phyloP scores from a whole-genome alignment of 2,797 vertebrate species.

The Pangasius mekongensis region DNA sequence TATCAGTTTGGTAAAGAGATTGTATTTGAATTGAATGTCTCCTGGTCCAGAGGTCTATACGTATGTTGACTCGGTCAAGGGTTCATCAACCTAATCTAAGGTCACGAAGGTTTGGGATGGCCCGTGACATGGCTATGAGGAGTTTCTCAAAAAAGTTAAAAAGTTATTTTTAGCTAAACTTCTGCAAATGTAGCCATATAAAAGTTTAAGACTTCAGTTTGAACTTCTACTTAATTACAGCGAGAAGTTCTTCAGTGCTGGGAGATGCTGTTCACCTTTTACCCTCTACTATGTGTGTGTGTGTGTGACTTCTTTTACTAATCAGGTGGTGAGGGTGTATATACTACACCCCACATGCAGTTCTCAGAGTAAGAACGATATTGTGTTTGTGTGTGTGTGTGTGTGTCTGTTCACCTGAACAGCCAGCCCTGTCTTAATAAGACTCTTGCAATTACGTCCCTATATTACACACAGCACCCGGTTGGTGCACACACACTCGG shows the following conservation, averaged over 20 bases:
- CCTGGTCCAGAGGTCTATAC: not conserved
- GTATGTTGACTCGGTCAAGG: not conserved
- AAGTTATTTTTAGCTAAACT: not conserved
- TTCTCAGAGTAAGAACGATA: not conserved
- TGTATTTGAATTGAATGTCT: accelerated
- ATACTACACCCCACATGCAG: slow-evolving; percentile 13
- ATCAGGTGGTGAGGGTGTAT: slow-evolving; percentile 7
- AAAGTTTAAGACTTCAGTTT: slow-evolving; percentile 40
- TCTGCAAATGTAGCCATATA: not conserved
- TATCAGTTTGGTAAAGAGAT: not conserved
- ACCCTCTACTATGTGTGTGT: slow-evolving; percentile 33
- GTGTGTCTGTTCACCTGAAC: slow-evolving; percentile 38
- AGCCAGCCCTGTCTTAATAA: slow-evolving; percentile 53
- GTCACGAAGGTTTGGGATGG: not conserved
- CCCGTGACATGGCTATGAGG: not conserved
- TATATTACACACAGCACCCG: slow-evolving; percentile 50
- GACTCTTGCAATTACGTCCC: slow-evolving; percentile 49
- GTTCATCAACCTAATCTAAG: not conserved
- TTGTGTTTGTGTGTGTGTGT: slow-evolving; percentile 28
- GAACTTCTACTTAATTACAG: slow-evolving; percentile 47
- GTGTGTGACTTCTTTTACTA: slow-evolving; percentile 36
- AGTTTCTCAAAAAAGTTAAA: not conserved
- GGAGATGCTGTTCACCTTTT: slow-evolving; percentile 46
- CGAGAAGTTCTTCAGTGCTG: slow-evolving; percentile 27
- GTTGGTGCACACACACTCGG: slow-evolving; percentile 49